These are phyloP conservation scores for Notiomystis cincta DNA, from an alignment of 2,113 vertebrate genomes.

Conservation along the genomic window DNA sequence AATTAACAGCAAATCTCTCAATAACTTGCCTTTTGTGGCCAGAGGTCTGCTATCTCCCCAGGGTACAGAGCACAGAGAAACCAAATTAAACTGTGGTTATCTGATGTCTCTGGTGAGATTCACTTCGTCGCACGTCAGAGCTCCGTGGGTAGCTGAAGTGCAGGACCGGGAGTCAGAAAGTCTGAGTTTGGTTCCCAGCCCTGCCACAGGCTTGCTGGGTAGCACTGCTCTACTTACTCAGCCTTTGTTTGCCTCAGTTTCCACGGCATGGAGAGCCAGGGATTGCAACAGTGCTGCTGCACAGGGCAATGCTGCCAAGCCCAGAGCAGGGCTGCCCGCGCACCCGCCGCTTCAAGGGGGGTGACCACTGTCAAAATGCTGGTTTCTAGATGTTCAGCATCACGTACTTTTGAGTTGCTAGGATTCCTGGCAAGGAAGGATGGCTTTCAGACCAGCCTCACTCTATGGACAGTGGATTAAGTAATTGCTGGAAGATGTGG, in stretches of 20 bases:
- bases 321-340: neutral
- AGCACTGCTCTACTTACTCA: slow-evolving; percentile 21
- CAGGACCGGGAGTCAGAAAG: slow-evolving; percentile 47
- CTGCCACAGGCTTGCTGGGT: slow-evolving; percentile 43
- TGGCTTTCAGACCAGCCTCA: neutral
- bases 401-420: neutral
- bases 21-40: slow-evolving; percentile 58
- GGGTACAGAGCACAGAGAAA: slow-evolving; percentile 44
- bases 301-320: neutral
- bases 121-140: slow-evolving; percentile 23
- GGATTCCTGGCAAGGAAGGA: neutral
- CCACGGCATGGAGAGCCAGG: neutral
- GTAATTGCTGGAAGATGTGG: neutral
- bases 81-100: slow-evolving; percentile 67
- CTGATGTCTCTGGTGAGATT: slow-evolving; percentile 58
- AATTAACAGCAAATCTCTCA: slow-evolving; percentile 62
- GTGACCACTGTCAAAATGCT: neutral
- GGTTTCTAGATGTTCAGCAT: neutral
- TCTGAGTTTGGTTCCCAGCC: slow-evolving; percentile 35
- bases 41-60: slow-evolving; percentile 62
- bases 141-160: slow-evolving; percentile 46
- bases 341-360: neutral
- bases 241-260: slow-evolving; percentile 54
- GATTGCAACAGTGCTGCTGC: neutral
- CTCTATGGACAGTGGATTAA: neutral